These are phyloP conservation scores for Sparidentex hasta DNA, from an alignment of 2,797 vertebrate species.

Conservation along the genomic window DNA sequence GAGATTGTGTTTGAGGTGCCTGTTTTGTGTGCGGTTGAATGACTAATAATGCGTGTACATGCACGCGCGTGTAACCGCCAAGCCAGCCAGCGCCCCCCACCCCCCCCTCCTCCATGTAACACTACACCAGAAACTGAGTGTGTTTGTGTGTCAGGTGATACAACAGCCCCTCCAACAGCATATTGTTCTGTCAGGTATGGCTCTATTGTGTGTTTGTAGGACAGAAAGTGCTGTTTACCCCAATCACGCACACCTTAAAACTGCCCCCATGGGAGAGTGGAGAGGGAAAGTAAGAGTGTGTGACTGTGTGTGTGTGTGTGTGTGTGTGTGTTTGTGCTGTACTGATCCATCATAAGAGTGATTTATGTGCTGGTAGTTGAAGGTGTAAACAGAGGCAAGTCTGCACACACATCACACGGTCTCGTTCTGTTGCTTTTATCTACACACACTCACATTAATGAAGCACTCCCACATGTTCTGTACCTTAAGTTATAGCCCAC, in stretches of 20 bases:
- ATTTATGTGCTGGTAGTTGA: constrained; percentile 66
- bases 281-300: neutral
- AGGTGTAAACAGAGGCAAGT: constrained; percentile 73
- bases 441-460: constrained; percentile 40
- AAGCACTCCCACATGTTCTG: constrained; percentile 59
- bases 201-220: constrained; percentile 68
- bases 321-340: constrained; percentile 29
- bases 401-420: constrained; percentile 39
- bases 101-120: constrained; percentile 20
- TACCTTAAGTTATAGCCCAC: constrained; percentile 58
- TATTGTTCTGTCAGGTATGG: constrained; percentile 57
- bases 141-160: constrained; percentile 49
- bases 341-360: constrained; percentile 40
- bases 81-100: constrained; percentile 28
- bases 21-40: constrained; percentile 16
- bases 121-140: constrained; percentile 42
- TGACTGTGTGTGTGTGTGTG: constrained; percentile 20
- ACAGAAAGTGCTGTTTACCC: constrained; percentile 69
- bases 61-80: constrained; percentile 35
- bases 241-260: constrained; percentile 58
- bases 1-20: constrained; percentile 28
- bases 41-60: constrained; percentile 31
- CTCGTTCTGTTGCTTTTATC: constrained; percentile 41
- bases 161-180: constrained; percentile 22
- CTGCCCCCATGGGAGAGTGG: constrained; percentile 47